Conservation (phyloP, 1,140 invertebrate genomes). For the Dendrolimus punctatus region DNA sequence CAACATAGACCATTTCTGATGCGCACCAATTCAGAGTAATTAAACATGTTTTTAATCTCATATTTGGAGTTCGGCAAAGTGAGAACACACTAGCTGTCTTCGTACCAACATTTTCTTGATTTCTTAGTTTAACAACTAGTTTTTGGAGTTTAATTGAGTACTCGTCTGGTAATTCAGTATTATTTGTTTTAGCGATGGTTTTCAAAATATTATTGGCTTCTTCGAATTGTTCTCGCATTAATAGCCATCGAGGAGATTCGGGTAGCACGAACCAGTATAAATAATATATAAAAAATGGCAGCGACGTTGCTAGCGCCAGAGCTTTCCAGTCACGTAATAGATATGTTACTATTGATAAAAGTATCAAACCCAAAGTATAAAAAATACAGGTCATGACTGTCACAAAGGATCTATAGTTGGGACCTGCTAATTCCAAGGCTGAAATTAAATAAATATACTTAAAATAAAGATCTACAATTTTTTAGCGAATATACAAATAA, state of each 20-base stretch:
- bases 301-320: conserved; percentile 83
- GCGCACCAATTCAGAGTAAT: conserved; percentile 82
- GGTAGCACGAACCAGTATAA: conserved; percentile 89
- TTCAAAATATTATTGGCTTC: conserved; percentile 86
- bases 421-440: conserved; percentile 92
- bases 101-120: conserved; percentile 75
- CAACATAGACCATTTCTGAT: conserved; percentile 88
- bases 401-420: conserved; percentile 91
- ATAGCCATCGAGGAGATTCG: conserved; percentile 88
- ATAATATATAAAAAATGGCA: conserved; percentile 89
- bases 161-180: conserved; percentile 80
- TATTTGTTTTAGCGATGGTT: conserved; percentile 83
- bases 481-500: background rate
- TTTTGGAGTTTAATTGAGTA: conserved; percentile 82
- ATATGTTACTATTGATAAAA: conserved; percentile 87
- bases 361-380: conserved; percentile 88
- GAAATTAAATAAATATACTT: conserved; percentile 38
- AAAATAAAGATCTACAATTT: conserved; percentile 5
- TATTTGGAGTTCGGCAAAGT: conserved; percentile 87
- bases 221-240: conserved; percentile 84
- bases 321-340: conserved; percentile 86
- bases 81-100: conserved; percentile 79
- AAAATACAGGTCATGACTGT: conserved; percentile 93
- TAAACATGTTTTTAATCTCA: conserved; percentile 81
- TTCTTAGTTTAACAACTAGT: conserved; percentile 78